Evolutionary conservation across 2,888 invertebrate species (phyloP), one percentile per base, ranked within the genome.

Genomic region (Chaitophorus viminalis): DNA sequence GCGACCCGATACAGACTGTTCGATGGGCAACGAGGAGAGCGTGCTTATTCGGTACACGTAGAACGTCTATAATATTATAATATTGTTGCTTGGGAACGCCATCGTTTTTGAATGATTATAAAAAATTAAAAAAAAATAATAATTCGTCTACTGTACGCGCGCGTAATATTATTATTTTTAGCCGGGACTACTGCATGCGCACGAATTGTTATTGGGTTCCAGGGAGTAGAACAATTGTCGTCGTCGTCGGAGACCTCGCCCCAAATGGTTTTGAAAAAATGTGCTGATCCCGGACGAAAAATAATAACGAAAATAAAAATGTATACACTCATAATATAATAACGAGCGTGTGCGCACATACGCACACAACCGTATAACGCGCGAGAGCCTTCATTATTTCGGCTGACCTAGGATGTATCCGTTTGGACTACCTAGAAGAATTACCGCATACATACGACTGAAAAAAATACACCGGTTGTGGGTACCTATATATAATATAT

Each of bases 191-290:
- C 46, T n/a, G 14, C 46, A 14, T 5, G 17, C 36, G 36, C 36
- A 74, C 68, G 36, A 17, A 81, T 36, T 39, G 39, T 39, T 81
- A 65, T 81, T 65, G 79, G 87, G 54, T 87, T 87, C 87, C 87
- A 75, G 74, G 87, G 87, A 87, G 81, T 75, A 81, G 87, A 87
- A 87, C 87, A 87, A 87, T 87, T 36, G 70, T 65, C 6, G 36
- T 36, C 36, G 36, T 36, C 54, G 72, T 65, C 52, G 60, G 21
- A 39, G 39, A 78, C 70, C 86, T 86, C 72, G 86, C 78, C 87
- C 87, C 72, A 78, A 76, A 81, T 72, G 87, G 79, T 87, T 81
- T 87, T 11, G 46, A 65, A 87, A 86, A 79, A 87, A 87, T 87
- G 74, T 87, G 87, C 81, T 87, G 87, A 87, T 74, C 74, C 39